These are phyloP conservation scores for Acanthosepion pharaonis DNA, from an alignment of 2,888 invertebrate species.

Conservation along the genomic window DNA sequence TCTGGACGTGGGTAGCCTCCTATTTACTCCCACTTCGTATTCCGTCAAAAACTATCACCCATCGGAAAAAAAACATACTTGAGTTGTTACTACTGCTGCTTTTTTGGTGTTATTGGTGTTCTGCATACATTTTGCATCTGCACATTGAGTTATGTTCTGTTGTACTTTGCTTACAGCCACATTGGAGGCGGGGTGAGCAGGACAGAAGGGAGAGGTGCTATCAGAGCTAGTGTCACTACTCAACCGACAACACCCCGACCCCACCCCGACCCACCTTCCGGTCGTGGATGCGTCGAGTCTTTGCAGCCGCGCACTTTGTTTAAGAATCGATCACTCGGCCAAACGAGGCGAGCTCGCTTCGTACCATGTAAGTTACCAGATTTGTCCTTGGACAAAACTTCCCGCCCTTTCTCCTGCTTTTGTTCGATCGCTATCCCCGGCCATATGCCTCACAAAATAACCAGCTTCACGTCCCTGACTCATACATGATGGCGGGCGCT, in stretches of 20 bases:
- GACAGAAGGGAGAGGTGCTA: background rate
- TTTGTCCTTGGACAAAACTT: constrained; percentile 33
- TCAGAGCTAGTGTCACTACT: background rate
- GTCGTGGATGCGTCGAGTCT: background rate
- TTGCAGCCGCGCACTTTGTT: background rate
- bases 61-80: background rate
- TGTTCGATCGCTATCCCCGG: background rate
- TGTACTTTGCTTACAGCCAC: background rate
- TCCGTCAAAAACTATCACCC: background rate
- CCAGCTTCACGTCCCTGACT: too few species aligned
- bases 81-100: background rate
- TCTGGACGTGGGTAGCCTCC: too few species aligned
- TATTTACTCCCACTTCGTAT: too few species aligned
- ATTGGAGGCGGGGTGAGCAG: background rate
- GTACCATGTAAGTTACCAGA: background rate
- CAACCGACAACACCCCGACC: background rate
- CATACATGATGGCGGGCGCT: too few species aligned
- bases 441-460: too few species aligned
- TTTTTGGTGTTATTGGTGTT: background rate
- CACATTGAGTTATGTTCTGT: background rate
- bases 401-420: background rate
- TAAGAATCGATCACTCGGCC: background rate
- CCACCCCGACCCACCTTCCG: background rate
- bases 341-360: background rate
- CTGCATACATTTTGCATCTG: background rate